These are phyloP conservation scores for Yponomeuta cagnagella DNA, from an alignment of 2,888 invertebrate genomes.

Conservation along the genomic window DNA sequence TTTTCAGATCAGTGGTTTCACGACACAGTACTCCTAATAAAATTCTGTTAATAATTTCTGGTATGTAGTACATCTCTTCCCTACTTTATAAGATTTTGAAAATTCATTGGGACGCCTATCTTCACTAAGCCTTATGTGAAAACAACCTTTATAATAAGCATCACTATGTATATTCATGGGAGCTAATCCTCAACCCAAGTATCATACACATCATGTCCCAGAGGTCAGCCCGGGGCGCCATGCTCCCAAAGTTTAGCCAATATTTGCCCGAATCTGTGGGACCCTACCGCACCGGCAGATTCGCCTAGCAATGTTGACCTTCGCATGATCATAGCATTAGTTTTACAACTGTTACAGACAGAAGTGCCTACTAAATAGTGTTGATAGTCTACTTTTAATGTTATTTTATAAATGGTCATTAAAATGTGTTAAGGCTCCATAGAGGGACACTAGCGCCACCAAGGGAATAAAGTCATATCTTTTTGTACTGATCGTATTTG, in stretches of 20 bases:
- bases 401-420: no score
- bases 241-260: not conserved
- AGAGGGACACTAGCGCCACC: no score
- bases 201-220: not conserved
- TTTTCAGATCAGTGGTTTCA: no score
- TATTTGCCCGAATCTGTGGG: not conserved
- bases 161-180: no score
- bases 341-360: not conserved
- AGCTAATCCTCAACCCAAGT: not conserved
- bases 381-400: not conserved
- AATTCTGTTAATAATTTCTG: no score
- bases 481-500: no score
- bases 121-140: not conserved
- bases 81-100: no score
- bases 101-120: no score
- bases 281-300: not conserved
- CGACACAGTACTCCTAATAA: no score
- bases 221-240: not conserved
- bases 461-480: no score
- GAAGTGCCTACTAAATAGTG: not conserved
- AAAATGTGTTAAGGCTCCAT: no score
- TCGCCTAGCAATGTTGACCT: not conserved
- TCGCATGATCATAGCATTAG: not conserved
- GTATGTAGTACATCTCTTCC: no score
- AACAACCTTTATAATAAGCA: not conserved